Base-by-base conservation (phyloP, 2,888 invertebrate species). In the Rhabditoides inermis region DNA sequence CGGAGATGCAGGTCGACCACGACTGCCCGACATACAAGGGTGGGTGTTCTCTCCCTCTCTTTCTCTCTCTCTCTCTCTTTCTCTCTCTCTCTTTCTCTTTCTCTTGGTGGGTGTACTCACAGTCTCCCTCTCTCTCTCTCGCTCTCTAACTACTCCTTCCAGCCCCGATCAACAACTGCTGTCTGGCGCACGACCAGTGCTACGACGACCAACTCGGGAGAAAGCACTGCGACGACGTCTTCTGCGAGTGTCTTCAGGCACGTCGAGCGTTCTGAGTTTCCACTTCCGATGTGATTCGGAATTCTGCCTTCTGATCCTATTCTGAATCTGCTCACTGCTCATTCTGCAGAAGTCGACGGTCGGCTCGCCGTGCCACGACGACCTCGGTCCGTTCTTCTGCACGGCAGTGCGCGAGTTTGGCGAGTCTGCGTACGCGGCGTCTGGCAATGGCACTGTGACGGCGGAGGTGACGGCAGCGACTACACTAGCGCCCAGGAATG, bases 181-280 rank as follows among this genome's bases (percentile, higher is more conserved):
- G 52, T 35, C 15, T 48, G 22, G 44, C 32, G 32, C 55, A 55
- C 36, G 55, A 55, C 27, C 12, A 39, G 25, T 55, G 55, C 42
- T 55, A 55, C 46, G 37, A 30, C 26, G 46, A 39, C n/a, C 45
- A 55, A 37, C 30, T 40, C 15, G 55, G 55, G 15, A 51, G 52
- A 32, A 49, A 32, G 12, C 44, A 51, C 26, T 55, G 55, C 45
- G 55, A 55, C 39, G 47, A 55, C 27, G 45, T 45, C 37, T 55
- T 55, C 49, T 55, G 55, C 40, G 45, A 46, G 20, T 55, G 55
- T 26, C 45, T 55, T 30, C 44, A 36, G 30, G 55, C 52, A 36
- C 15, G 40, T 5, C 7, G 25, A 10, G 7, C 7, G 10, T 32
- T 10, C 7, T 15, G 39, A 6, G 12, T 39, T 5, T 23, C 22